Evolutionary conservation across 2,888 invertebrate species (phyloP).

Genomic region (Euspilapteryx auroguttella): DNA sequence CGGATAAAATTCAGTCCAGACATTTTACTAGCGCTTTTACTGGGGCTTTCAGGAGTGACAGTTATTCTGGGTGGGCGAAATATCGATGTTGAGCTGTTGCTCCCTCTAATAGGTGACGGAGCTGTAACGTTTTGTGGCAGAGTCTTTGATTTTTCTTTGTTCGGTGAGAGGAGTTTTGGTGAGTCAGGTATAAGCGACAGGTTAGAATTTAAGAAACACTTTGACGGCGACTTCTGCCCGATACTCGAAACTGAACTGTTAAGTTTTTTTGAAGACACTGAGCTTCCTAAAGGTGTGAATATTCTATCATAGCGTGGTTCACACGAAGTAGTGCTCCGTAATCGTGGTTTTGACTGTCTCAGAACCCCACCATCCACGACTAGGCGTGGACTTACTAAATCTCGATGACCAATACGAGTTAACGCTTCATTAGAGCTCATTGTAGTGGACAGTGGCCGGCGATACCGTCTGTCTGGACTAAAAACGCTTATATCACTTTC

Average conservation of each 20-base stretch:
- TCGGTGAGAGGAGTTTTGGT: conserved; percentile 39
- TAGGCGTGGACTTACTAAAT: conserved; percentile 38
- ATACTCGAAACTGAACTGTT: conserved; percentile 38
- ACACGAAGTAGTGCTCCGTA: conserved; percentile 44
- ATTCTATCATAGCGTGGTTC: conserved; percentile 50
- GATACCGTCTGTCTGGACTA: conserved; percentile 35
- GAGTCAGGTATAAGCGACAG: conserved; percentile 47
- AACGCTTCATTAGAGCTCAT: conserved; percentile 46
- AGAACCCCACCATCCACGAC: conserved; percentile 32
- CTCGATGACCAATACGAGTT: conserved; percentile 35
- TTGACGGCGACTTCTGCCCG: conserved; percentile 22
- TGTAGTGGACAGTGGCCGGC: conserved; percentile 42
- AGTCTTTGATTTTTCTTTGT: conserved; percentile 63
- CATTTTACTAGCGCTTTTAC: conserved; percentile 56
- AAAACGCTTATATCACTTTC: conserved; percentile 44
- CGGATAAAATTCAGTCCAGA: conserved; percentile 66
- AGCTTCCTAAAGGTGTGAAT: conserved; percentile 38
- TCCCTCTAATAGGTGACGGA: conserved; percentile 45
- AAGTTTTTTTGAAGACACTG: conserved; percentile 37
- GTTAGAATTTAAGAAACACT: conserved; percentile 43
- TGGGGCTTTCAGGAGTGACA: conserved; percentile 48
- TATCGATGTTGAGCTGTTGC: conserved; percentile 46
- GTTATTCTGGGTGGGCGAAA: conserved; percentile 44
- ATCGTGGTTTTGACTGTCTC: conserved; percentile 32
- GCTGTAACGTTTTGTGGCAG: conserved; percentile 60